These are phyloP conservation scores for Perdita meconis DNA, from an alignment of 2,888 invertebrate species.

Conservation along the genomic window DNA sequence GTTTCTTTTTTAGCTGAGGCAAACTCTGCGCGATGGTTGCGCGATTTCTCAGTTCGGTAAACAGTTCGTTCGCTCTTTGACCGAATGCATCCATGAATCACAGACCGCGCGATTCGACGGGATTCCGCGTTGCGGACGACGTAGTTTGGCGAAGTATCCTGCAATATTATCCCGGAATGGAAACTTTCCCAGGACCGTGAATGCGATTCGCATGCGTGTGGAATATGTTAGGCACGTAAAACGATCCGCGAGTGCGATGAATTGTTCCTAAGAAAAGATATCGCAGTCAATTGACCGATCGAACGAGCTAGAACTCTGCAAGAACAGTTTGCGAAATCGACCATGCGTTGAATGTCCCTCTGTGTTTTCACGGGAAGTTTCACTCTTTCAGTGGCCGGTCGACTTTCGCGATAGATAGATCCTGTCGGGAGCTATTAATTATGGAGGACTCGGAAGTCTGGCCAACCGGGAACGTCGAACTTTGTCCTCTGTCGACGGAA, in stretches of 20 bases:
- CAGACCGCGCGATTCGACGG: conserved; percentile 28
- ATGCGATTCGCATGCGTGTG: conserved; percentile 13
- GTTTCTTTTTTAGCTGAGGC: background rate
- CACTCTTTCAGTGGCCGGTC: background rate
- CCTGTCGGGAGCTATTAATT: conserved; percentile 15
- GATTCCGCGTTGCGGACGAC: conserved; percentile 32
- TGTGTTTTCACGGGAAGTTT: conserved; percentile 8
- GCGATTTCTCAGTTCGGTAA: conserved; percentile 47
- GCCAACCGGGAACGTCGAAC: background rate
- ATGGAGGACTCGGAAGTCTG: conserved; percentile 6
- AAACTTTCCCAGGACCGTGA: conserved; percentile 37
- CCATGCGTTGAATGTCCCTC: conserved; percentile 6
- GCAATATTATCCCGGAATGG: conserved; percentile 40
- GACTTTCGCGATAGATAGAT: background rate
- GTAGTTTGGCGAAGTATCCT: conserved; percentile 25
- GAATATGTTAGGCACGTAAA: conserved; percentile 7
- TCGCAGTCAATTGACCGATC: background rate
- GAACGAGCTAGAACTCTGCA: conserved; percentile 7
- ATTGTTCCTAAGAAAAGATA: background rate
- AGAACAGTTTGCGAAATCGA: background rate
- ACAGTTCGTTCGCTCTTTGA: conserved; percentile 55
- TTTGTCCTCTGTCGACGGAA: background rate
- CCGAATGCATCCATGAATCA: conserved; percentile 42
- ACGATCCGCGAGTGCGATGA: no score
- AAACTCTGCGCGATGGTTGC: conserved; percentile 1